These are phyloP conservation scores for Miichthys miiuy DNA, from an alignment of 2,797 vertebrate species.

Conservation along the genomic window DNA sequence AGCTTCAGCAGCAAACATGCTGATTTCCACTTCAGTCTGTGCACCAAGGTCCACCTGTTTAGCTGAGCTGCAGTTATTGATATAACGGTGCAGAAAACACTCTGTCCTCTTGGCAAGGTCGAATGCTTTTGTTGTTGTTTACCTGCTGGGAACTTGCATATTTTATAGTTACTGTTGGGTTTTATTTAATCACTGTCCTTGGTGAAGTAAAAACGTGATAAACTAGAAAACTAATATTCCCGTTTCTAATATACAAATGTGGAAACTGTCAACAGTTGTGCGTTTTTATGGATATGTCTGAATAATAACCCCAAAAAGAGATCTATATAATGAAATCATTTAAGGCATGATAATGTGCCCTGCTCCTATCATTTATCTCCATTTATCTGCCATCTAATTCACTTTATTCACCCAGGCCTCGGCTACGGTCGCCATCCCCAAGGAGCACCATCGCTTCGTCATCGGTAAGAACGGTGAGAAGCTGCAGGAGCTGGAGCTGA, in stretches of 20 bases:
- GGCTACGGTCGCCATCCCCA: conserved; percentile 85
- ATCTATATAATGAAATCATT: not conserved
- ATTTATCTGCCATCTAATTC: not conserved
- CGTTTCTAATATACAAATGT: not conserved
- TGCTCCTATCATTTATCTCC: not conserved
- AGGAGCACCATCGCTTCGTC: conserved; percentile 88
- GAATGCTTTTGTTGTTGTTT: conserved; percentile 14
- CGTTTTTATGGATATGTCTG: conserved; percentile 3
- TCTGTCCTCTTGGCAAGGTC: conserved; percentile 31
- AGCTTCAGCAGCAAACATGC: conserved; percentile 65
- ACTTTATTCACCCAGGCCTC: conserved; percentile 76
- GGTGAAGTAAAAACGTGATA: not conserved
- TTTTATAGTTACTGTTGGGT: not conserved
- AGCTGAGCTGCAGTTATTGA: conserved; percentile 68
- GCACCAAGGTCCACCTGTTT: conserved; percentile 43
- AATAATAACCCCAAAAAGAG: not conserved
- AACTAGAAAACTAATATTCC: too few species aligned
- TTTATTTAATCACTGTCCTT: not conserved
- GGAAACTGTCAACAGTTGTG: not conserved
- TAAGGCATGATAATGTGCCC: not conserved
- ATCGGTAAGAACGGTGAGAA: conserved; percentile 89
- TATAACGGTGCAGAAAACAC: conserved; percentile 29
- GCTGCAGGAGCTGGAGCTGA: conserved; percentile 88
- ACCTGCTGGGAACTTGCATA: conserved; percentile 2
- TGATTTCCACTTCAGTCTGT: conserved; percentile 55